Conservation (phyloP, 2,113 vertebrate species). For the Calidris pygmaea region DNA sequence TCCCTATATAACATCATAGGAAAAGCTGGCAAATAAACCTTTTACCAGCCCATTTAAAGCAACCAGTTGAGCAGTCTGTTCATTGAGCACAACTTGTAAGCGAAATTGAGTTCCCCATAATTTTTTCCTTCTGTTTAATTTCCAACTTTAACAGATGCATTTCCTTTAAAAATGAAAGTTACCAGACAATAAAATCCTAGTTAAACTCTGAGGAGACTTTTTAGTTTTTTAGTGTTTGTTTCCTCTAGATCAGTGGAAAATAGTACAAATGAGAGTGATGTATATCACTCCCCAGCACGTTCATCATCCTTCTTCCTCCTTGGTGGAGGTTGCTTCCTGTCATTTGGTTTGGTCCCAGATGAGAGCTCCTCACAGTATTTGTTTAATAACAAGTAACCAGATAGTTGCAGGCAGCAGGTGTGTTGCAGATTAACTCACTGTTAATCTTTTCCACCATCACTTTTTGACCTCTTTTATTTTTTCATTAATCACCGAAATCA, state of each 20-base stretch:
- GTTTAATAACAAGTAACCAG: background rate
- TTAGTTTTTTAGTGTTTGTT: background rate
- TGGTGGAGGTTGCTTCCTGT: background rate
- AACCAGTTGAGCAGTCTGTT: background rate
- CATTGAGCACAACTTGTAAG: background rate
- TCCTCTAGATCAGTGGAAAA: background rate
- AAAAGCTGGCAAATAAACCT: background rate
- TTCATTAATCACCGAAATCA: background rate
- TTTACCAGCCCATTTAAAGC: background rate
- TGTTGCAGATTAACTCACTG: background rate
- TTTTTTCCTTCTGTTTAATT: background rate
- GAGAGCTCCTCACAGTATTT: background rate
- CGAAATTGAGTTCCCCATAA: background rate
- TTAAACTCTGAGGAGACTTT: background rate
- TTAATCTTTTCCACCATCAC: background rate
- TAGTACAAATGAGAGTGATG: background rate
- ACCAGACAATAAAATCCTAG: background rate
- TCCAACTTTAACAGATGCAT: background rate
- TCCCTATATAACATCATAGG: background rate
- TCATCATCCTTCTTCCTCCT: background rate
- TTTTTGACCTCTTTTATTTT: background rate
- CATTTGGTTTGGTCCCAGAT: background rate
- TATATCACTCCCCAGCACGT: background rate
- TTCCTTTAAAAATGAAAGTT: background rate
- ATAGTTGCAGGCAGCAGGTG: background rate